Base-by-base conservation (phyloP, 2,113 vertebrate species). In the Siphamia tubifer region DNA sequence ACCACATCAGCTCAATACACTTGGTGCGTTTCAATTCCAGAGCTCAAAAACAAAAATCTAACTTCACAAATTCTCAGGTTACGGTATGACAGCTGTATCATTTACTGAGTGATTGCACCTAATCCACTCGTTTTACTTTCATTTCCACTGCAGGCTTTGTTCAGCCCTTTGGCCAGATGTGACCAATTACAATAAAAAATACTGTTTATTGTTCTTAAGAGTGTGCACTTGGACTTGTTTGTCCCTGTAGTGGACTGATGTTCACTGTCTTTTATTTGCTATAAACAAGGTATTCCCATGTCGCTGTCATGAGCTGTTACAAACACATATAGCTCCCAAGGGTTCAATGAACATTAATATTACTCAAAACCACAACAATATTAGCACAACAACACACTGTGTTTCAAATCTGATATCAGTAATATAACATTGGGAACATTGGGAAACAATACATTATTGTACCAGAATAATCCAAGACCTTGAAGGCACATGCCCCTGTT, bases 121-220 rank as follows among this genome's bases (percentile, higher is more conserved):
- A 34, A 74, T 52, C 53, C n/a, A 4, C 31, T 58, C n/a, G 8
- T 45, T 73, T 55, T 20, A 5, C 19, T 60, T 36, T 27, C 32
- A 71, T 24, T 56, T 10, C 23, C 12, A 28, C 20, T 25, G 31
- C 55, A 0, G 28, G 17, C 15, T 34, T 60, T 43, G 23, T 5
- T 44, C 16, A 0, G 4, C 17, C 2, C 0, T 23, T 12, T 40
- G 32, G 4, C 55, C 71, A 68, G 34, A 68, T 79, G 54, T 25
- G 27, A 66, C 32, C 25, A 52, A 63, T 79, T 56, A 82, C 1
- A 61, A 51, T 53, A 53, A n/a, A 53, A n/a, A 64, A 77, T 66
- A 21, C 30, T 40, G 53, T 66, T 65, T 54, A 77, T 61, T 64
- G 30, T 72, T 63, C 15, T 58, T 34, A 15, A 25, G 30, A 55